Base-by-base conservation (phyloP, 2,797 vertebrate species). In the Okamejei kenojei region DNA sequence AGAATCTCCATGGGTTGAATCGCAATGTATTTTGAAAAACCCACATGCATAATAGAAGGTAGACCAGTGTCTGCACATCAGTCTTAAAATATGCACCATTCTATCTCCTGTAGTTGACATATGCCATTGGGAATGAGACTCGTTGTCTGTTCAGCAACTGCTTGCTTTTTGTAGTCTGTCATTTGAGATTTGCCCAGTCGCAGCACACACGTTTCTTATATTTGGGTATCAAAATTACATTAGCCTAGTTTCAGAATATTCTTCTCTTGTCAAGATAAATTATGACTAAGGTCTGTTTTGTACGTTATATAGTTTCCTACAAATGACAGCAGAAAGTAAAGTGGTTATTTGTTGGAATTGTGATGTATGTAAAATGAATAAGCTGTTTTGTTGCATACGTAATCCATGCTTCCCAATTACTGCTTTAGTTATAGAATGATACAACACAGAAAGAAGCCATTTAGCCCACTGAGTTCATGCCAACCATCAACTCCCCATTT, bases 201-300 rank as follows among this genome's bases (percentile, higher is more conserved):
- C 7, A 35, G 61, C 84, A 68, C 61, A 90, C 29, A 26, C 15
- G 35, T 90, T 90, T 21, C 15, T 26, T n/a, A 26, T 17, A 7
- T n/a, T 68, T 68, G 68, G 29, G n/a, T 32, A 88, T 68, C 84
- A 68, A 68, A 90, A 7, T 61, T 54, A 26, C 81, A 61, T 32
- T 90, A 35, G 61, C n/a, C 19, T 35, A 68, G 63, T n/a, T 68
- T 90, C n/a, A 5, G 35, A 63, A 68, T 35, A 7, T 90, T 68
- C 26, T 90, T 68, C 32, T 68, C 81, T 54, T 61, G 45, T 84
- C 84, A 90, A 32, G 63, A 10, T 68, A 90, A 90, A 90, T 90
- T 21, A 15, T 32, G 84, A 90, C 19, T 19, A 90, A 90, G 63
- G 84, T 68, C 63, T 68, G 26, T 68, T 90, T 90, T 68, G n/a